Conservation (phyloP, 2,888 invertebrate species). For the Gymnoscelis rufifasciata region DNA sequence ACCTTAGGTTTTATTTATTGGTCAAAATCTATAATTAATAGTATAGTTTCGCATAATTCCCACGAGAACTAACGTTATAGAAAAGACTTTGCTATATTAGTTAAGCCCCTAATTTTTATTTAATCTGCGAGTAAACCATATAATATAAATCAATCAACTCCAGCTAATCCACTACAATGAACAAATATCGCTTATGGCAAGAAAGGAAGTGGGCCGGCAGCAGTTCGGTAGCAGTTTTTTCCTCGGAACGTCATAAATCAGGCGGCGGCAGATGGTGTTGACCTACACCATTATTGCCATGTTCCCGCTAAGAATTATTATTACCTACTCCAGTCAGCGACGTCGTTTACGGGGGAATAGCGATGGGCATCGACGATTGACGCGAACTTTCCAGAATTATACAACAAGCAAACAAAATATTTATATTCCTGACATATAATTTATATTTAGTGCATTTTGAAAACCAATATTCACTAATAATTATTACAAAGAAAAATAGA, state of each 20-base stretch:
- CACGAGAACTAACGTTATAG: no score
- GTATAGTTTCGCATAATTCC: no score
- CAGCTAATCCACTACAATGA: background rate
- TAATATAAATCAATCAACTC: no score
- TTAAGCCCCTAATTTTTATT: no score
- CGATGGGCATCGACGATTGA: slow-evolving; percentile 13
- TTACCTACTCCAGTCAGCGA: slow-evolving; percentile 37
- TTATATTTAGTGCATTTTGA: no score
- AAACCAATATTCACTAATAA: no score
- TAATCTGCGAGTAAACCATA: no score
- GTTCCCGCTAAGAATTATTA: slow-evolving; percentile 67
- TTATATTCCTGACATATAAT: no score
- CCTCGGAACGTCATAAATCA: slow-evolving; percentile 68
- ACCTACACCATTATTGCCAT: slow-evolving; percentile 70
- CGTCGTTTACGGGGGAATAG: slow-evolving; percentile 23
- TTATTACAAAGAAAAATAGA: no score
- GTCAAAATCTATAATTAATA: no score
- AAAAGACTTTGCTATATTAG: no score
- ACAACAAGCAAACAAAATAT: background rate
- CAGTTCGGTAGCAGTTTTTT: slow-evolving; percentile 50
- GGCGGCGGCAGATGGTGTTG: slow-evolving; percentile 70
- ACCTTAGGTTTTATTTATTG: no score
- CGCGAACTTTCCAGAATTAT: background rate
- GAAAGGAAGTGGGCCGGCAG: slow-evolving; percentile 45
- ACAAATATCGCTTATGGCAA: slow-evolving; percentile 54